Percentiles rank a stretch among this genome's conserved stretches.
phyloP scores from a whole-genome alignment of 2,888 invertebrate species.

The Drosophila koepferae region DNA sequence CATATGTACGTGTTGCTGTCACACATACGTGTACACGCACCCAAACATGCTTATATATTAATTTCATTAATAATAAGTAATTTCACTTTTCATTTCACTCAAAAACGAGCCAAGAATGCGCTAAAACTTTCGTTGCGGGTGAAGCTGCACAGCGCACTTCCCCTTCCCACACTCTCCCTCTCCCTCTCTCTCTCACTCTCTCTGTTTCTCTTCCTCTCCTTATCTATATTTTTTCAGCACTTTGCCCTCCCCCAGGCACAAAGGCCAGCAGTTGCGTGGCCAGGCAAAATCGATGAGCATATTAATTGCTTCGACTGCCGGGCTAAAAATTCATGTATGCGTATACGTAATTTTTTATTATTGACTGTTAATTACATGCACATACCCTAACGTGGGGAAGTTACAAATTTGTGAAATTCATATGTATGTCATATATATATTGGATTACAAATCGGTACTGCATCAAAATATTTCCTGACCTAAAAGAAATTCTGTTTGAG shows the following conservation, averaged over 20 bases:
- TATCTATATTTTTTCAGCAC: background rate
- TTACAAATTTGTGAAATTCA: background rate
- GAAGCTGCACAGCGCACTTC: conserved; percentile 6
- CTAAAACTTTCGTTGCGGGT: conserved; percentile 74
- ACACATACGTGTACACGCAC: conserved; percentile 55
- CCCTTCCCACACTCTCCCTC: background rate
- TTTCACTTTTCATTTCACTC: conserved; percentile 79
- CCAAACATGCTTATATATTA: conserved; percentile 72
- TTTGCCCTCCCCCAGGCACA: conserved; percentile 7
- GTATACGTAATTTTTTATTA: conserved; percentile 75
- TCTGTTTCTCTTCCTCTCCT: background rate
- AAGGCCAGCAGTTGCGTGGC: conserved; percentile 20
- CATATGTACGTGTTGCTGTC: conserved; percentile 76
- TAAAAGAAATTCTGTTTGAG: too few species aligned
- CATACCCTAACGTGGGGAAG: conserved; percentile 7
- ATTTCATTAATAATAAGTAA: conserved; percentile 80
- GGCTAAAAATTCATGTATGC: conserved; percentile 53
- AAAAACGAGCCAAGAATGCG: conserved; percentile 66
- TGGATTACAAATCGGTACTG: too few species aligned
- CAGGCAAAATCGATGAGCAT: conserved; percentile 64
- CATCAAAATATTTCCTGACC: too few species aligned
- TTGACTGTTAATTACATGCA: conserved; percentile 73
- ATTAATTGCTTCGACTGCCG: conserved; percentile 66
- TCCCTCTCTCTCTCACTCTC: background rate
- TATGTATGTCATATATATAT: background rate